Percentiles rank a stretch among this genome's conserved stretches.
These are phyloP conservation scores for Aplochiton taeniatus DNA, from an alignment of 2,797 vertebrate species.

Conservation along the genomic window DNA sequence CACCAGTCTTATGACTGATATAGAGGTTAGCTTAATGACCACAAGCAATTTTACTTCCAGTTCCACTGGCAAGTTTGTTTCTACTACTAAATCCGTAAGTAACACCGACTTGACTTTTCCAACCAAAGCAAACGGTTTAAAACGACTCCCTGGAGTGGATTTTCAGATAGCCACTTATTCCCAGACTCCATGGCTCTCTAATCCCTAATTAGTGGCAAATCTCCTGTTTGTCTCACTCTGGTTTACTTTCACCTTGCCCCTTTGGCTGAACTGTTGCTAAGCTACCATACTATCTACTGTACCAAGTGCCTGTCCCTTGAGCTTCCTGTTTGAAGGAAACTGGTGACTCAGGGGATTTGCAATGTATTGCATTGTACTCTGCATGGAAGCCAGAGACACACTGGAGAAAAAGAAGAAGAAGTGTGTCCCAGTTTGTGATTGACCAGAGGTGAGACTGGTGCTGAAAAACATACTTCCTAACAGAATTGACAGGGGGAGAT, in stretches of 20 bases:
- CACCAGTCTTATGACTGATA: neutral
- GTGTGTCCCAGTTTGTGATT: no score
- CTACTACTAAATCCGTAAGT: neutral
- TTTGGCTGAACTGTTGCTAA: constrained; percentile 31
- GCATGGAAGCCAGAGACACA: no score
- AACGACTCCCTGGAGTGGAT: constrained; percentile 6
- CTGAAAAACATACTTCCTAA: no score
- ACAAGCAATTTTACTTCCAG: no score
- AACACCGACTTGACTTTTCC: neutral
- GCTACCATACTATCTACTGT: constrained; percentile 38
- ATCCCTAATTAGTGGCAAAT: constrained; percentile 28
- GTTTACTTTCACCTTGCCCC: constrained; percentile 9
- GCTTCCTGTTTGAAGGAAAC: no score
- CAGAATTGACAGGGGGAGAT: no score
- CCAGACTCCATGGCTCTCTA: constrained; percentile 15
- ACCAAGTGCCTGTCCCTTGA: constrained; percentile 15
- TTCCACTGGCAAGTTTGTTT: no score
- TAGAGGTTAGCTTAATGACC: neutral
- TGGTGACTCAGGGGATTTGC: no score
- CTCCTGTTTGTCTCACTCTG: constrained; percentile 22
- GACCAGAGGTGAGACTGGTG: no score
- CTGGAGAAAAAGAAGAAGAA: no score
- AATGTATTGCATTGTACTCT: no score
- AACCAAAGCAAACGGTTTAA: neutral
- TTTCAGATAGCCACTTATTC: constrained; percentile 33